Evolutionary conservation across 2,888 invertebrate genomes (phyloP).

Genomic region (Cryptus viduatorius): DNA sequence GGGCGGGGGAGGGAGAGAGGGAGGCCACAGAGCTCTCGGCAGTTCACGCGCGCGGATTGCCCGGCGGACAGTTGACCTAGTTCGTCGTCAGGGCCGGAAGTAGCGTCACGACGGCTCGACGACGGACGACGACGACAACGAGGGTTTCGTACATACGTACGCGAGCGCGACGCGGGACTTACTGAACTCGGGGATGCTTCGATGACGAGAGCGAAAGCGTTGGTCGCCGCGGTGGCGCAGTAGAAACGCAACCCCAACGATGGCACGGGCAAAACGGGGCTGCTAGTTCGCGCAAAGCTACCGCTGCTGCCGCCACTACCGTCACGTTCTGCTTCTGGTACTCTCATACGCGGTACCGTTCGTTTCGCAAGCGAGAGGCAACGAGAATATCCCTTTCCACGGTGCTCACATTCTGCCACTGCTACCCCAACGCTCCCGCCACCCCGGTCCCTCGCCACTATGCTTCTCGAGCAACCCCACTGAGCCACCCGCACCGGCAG

Average conservation of each 20-base stretch:
- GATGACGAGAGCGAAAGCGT: constrained; percentile 17
- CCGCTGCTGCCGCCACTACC: constrained; percentile 20
- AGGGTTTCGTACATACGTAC: constrained; percentile 67
- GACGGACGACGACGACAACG: constrained; percentile 47
- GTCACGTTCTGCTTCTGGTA: constrained; percentile 21
- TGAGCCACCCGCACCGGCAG: constrained; percentile 53
- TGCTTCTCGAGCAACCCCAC: constrained; percentile 35
- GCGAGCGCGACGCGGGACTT: constrained; percentile 74
- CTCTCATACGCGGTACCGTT: constrained; percentile 25
- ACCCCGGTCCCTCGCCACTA: constrained; percentile 29
- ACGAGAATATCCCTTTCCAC: constrained; percentile 42
- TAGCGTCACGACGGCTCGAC: constrained; percentile 52
- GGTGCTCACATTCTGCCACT: constrained; percentile 69
- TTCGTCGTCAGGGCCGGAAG: constrained; percentile 66
- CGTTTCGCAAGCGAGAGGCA: constrained; percentile 31
- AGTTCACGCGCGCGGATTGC: constrained; percentile 62
- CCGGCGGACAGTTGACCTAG: constrained; percentile 72
- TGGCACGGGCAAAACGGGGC: constrained; percentile 34
- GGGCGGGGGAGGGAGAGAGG: neutral
- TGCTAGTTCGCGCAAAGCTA: constrained; percentile 55
- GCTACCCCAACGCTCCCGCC: constrained; percentile 12
- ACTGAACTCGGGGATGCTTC: constrained; percentile 69
- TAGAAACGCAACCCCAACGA: constrained; percentile 44
- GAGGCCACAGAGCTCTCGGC: constrained; percentile 38
- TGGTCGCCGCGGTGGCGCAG: constrained; percentile 66